Conservation (phyloP, 2,797 vertebrate genomes). For the Sebastes oblongus region DNA sequence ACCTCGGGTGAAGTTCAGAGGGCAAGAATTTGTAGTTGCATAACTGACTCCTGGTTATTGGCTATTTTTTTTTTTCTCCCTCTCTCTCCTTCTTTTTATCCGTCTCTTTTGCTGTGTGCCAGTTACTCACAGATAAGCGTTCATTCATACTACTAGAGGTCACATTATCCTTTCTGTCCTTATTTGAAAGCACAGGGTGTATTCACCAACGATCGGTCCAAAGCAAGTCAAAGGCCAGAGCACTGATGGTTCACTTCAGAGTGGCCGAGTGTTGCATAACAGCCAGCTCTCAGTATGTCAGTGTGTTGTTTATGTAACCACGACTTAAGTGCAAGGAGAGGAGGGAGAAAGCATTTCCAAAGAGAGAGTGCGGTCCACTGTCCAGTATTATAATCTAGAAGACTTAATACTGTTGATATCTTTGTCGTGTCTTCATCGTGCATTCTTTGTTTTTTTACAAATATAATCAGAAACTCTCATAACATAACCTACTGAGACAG, state of each 20-base stretch:
- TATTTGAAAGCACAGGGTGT: neutral
- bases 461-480: neutral
- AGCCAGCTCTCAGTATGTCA: constrained; percentile 38
- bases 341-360: constrained; percentile 11
- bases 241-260: constrained; percentile 39
- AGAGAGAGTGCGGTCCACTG: neutral
- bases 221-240: constrained; percentile 45
- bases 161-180: neutral
- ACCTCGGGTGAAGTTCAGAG: constrained; percentile 52
- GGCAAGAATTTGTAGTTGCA: constrained; percentile 28
- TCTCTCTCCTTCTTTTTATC: neutral
- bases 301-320: constrained; percentile 63
- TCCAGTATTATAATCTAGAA: neutral
- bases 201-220: constrained; percentile 11
- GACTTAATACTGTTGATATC: neutral
- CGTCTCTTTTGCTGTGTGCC: neutral
- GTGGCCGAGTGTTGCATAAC: constrained; percentile 57
- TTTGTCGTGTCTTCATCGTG: neutral
- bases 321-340: constrained; percentile 43
- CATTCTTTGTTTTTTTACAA: neutral
- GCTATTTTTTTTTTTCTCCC: neutral
- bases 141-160: neutral
- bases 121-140: neutral
- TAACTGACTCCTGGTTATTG: constrained; percentile 20
- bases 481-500: neutral